Evolutionary conservation across 2,888 invertebrate species (phyloP), one percentile per base, ranked within the genome.

Genomic region (Eilema sororculum): DNA sequence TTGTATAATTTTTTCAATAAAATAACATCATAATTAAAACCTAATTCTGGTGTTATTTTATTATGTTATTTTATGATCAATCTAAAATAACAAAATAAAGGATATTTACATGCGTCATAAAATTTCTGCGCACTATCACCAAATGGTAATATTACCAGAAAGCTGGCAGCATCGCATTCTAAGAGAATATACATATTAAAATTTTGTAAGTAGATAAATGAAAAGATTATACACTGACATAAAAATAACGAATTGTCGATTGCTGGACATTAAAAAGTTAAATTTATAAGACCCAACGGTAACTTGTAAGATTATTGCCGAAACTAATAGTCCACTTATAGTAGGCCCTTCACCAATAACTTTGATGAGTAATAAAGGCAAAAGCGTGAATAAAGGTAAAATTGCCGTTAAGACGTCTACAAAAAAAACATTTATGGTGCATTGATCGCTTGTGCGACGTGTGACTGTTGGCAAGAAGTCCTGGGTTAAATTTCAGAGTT

Each of bases 341-440:
- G 77, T 78, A 67, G 77, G 71, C 80, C 80, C 80, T 80, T 78
- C 80, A 77, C 80, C 78, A 75, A 78, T 73, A 67, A n/a, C 58
- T 72, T 78, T 77, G 75, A 77, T 78, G 77, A 77, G 71, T 59
- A 64, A 68, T 74, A 72, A 73, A 73, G 59, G 68, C 65, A 73
- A 77, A 77, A 70, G 64, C 64, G 66, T 71, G 74, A 73, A 65
- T 70, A 71, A 74, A 73, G 66, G 70, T 56, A 59, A 68, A 70
- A 62, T 76, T n/a, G 68, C 46, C 68, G 65, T 62, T 37, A 52
- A 52, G n/a, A 20, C 52, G 20, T 6, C 46, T 20, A 46, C 20
- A n/a, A 13, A 41, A 46, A 41, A 46, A 46, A 20, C 5, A 20
- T 46, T 20, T 20, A 5, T 46, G 46, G 20, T 46, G 20, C 46